A percentile compares a stretch with the other conserved stretches of the same genome.
phyloP scores from a whole-genome alignment of 2,797 vertebrate species.

The Gallinago solitaria region DNA sequence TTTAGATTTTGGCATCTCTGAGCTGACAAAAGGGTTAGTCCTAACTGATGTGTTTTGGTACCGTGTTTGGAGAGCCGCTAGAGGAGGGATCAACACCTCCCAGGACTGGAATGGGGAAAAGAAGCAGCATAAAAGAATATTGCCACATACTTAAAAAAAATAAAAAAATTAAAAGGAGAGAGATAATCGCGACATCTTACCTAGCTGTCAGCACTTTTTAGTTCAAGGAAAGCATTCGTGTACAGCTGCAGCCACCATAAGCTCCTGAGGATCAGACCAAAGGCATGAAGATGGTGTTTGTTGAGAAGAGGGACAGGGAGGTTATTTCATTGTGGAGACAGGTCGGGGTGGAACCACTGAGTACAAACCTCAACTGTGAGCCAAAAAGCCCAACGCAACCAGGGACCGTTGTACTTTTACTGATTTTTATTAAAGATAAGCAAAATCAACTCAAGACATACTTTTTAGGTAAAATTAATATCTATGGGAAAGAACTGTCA shows the following conservation, averaged over 20 bases:
- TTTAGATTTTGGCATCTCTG: conserved; percentile 13
- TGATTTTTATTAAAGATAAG: not conserved
- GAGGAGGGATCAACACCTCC: conserved; percentile 22
- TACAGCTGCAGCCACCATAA: not conserved
- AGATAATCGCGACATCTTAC: not conserved
- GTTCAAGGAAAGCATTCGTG: not conserved
- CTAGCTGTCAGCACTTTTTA: not conserved
- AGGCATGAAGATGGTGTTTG: not conserved
- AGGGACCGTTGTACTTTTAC: not conserved
- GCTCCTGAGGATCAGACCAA: not conserved
- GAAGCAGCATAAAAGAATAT: not conserved
- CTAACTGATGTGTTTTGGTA: not conserved
- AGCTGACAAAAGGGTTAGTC: conserved; percentile 1
- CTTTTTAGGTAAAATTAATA: conserved; percentile 27
- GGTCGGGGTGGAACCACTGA: not conserved
- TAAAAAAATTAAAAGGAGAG: not conserved
- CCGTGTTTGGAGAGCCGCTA: not conserved
- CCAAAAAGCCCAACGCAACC: not conserved
- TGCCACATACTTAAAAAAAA: not conserved
- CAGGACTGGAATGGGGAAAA: conserved; percentile 35
- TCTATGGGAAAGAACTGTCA: not conserved
- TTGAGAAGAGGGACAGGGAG: not conserved
- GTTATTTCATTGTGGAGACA: not conserved
- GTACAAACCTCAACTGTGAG: not conserved
- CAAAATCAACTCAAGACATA: not conserved